Evolutionary conservation across 1,140 invertebrate species (phyloP), one percentile per base, ranked within the genome.

Genomic region (Bombus fervidus): DNA sequence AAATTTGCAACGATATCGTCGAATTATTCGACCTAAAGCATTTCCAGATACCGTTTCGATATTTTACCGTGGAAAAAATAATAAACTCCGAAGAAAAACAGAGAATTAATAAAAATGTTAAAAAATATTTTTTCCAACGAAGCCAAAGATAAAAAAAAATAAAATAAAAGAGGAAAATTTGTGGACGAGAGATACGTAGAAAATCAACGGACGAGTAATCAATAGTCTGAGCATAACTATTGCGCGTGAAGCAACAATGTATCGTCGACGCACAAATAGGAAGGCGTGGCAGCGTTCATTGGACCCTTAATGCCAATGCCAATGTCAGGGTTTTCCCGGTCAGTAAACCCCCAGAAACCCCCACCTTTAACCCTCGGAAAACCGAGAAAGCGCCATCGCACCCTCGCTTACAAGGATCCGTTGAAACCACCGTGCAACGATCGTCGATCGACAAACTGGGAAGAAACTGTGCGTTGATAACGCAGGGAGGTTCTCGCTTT

Each of bases 261-360:
- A 85, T 85, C 87, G 77, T 78, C 89, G 85, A 81, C 87, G 88
- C 78, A 89, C 66, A 76, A 81, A 84, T 79, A 72, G 80, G 82
- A 90, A 90, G 89, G 89, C 89, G 92, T 92, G 92, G 92, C 93
- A 91, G 75, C 89, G 92, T 91, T 93, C 93, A 83, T 92, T 91
- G 91, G 83, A 86, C 92, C 87, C 85, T 91, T 91, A 89, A 92
- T 90, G 87, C 91, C 93, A 94, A 93, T 94, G 93, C 93, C 93
- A 94, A 94, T 94, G 93, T 94, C 93, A 94, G 92, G 88, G 92
- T 90, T 92, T 93, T 91, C 80, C 86, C 89, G 91, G 88, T 86
- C 91, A 89, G 76, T 87, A 88, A 92, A 53, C 47, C 47, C 89
- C 90, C 77, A 81, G 74, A 81, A 75, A 85, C 81, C 68, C 25